A percentile compares a stretch with the other conserved stretches of the same genome.
Conservation (phyloP, 2,113 vertebrate genomes). For the Siphamia tubifer region DNA sequence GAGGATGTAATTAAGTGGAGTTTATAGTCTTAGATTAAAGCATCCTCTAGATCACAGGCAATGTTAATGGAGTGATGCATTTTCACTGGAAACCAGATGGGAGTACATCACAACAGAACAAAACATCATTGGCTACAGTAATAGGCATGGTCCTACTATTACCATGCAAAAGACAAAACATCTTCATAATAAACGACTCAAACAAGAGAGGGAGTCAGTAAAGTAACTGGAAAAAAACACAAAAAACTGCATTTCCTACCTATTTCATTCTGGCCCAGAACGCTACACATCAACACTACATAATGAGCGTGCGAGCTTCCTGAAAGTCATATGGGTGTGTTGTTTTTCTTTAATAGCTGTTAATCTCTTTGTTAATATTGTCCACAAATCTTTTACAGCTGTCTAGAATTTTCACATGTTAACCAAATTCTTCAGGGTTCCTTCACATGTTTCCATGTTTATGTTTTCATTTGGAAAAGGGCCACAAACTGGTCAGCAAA, state of each 20-base stretch:
- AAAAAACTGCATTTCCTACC: background rate
- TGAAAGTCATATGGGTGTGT: background rate
- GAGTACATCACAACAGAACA: slow-evolving; percentile 69
- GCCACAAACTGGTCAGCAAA: background rate
- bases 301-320: background rate
- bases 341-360: background rate
- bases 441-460: background rate
- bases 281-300: background rate
- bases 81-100: slow-evolving; percentile 83
- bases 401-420: slow-evolving; percentile 17
- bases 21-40: slow-evolving; percentile 86
- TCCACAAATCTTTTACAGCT: background rate
- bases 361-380: slow-evolving; percentile 1
- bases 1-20: slow-evolving; percentile 83
- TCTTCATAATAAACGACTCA: slow-evolving; percentile 25
- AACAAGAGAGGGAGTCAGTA: slow-evolving; percentile 16
- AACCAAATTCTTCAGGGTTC: background rate
- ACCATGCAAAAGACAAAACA: slow-evolving; percentile 49
- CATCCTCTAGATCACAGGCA: slow-evolving; percentile 81
- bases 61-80: slow-evolving; percentile 81
- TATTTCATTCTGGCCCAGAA: background rate
- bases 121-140: slow-evolving; percentile 63
- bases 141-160: slow-evolving; percentile 21
- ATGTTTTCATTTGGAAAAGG: background rate
- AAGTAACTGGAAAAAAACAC: background rate